phyloP scores from a whole-genome alignment of 2,797 vertebrate genomes.

The Pangasius larnaudii region DNA sequence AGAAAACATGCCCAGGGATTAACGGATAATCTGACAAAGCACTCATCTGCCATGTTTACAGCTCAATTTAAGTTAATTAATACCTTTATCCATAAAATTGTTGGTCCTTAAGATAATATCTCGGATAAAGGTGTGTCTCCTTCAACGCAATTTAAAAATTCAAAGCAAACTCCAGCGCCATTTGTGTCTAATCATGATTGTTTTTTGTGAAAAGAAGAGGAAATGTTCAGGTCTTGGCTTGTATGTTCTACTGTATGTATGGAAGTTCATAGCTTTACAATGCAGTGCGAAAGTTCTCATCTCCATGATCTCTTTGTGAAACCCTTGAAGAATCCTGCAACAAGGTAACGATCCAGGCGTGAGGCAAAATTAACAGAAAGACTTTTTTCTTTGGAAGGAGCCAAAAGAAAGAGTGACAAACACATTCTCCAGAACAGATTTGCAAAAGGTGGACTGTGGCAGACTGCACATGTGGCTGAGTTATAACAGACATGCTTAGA shows the following conservation, averaged over 20 bases:
- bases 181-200: background rate
- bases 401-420: background rate
- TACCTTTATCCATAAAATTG: background rate
- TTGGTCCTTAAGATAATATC: background rate
- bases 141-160: background rate
- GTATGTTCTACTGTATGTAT: background rate
- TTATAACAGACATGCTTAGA: background rate
- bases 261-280: background rate
- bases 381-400: background rate
- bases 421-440: background rate
- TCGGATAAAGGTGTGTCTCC: background rate
- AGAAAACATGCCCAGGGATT: background rate
- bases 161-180: background rate
- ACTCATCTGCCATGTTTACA: background rate
- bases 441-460: background rate
- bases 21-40: background rate
- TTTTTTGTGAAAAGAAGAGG: background rate
- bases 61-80: background rate
- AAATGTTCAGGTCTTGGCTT: background rate
- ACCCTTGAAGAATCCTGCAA: background rate
- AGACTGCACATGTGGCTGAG: background rate
- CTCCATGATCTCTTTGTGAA: background rate
- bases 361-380: background rate
- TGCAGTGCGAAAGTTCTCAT: background rate
- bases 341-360: background rate